Conservation (phyloP, 2,888 invertebrate genomes). For the Drosophila quinaria region DNA sequence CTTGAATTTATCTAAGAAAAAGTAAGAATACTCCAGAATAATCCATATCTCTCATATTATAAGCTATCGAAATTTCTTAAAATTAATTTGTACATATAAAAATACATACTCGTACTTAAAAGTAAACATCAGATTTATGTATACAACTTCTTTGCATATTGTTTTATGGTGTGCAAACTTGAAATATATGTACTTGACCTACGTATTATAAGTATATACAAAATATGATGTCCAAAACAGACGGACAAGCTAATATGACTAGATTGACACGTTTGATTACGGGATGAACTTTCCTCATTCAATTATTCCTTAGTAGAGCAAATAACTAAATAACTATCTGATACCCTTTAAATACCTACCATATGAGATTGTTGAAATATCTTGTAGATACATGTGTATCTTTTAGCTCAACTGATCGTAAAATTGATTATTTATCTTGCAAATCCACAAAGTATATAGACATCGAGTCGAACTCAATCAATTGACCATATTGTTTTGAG, state of each 20-base stretch:
- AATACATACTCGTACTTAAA: constrained; percentile 3
- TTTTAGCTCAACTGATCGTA: background rate
- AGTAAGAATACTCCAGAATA: constrained; percentile 1
- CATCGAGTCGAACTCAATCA: background rate
- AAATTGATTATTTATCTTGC: background rate
- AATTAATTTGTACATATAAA: background rate
- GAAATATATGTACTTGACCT: constrained; percentile 30
- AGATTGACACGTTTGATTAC: background rate
- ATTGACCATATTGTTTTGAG: background rate
- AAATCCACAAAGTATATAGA: background rate
- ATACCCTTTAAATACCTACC: background rate
- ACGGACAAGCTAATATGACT: background rate
- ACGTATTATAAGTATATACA: constrained; percentile 12
- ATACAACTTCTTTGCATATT: constrained; percentile 23
- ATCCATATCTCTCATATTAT: background rate
- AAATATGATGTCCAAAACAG: background rate
- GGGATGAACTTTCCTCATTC: background rate
- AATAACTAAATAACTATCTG: background rate
- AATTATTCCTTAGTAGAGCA: background rate
- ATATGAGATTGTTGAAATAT: background rate
- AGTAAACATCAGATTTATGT: constrained; percentile 11
- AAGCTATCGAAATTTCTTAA: background rate
- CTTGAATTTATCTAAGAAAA: background rate
- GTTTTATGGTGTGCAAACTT: constrained; percentile 11
- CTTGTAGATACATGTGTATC: constrained; percentile 3